Evolutionary conservation across 2,888 invertebrate genomes (phyloP), one percentile per base, ranked within the genome.

Genomic region (Venusia cambrica): DNA sequence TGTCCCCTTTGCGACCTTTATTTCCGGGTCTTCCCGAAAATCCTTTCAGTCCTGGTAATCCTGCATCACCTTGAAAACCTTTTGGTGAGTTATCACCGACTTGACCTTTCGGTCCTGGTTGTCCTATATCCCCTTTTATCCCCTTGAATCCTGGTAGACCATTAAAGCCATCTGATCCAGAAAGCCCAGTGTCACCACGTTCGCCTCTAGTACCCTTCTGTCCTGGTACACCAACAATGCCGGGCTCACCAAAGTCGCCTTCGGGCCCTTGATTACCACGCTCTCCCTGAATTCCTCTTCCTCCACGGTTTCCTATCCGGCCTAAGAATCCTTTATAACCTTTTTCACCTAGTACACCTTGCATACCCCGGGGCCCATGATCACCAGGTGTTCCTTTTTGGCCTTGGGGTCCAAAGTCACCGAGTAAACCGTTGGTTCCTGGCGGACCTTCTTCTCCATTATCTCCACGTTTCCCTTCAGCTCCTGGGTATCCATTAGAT

Each of bases 181-280:
- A 11, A 5, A 33, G 9, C 17, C 81, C 81, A 2, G 6, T 11
- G 2, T 66, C 54, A 11, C 83, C 83, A 6, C 24, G 48, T 10
- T 34, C 5, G 28, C 84, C 84, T 53, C 68, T 69, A 7, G 22
- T 21, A 19, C 84, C 84, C 17, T 4, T 38, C 5, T 33, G 45
- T 9, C 84, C 84, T 26, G 14, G 14, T 2, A 12, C 28, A 5
- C 76, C 75, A 2, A 29, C 28, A 21, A 3, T 91, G 31, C 97
- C 97, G 15, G 57, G 52, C 18, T 18, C 9, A 5, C 73, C 73
- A 5, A 21, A 8, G 30, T 47, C 52, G 13, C 75, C 75, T 5
- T 94, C 93, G 42, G 92, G 85, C 42, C 98, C 97, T 55, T 89
- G 88, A 63, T 92, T 92, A 20, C 97, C 97, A 36, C 90, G 83